Evolutionary conservation across 1,140 invertebrate genomes (phyloP).

Genomic region (Hycleus cichorii): DNA sequence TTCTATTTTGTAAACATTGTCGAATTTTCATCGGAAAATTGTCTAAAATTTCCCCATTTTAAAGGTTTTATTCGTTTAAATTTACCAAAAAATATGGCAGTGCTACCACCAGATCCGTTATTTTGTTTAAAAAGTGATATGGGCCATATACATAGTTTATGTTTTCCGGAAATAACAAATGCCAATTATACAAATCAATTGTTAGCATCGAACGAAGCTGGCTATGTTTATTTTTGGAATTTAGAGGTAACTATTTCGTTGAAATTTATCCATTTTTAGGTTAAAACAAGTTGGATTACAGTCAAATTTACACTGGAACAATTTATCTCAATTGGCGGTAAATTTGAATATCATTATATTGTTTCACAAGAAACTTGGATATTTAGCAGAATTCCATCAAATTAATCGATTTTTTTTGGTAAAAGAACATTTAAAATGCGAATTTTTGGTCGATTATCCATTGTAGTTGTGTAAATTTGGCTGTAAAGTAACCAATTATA

Average conservation of each 20-base stretch:
- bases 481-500: background rate
- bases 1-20: too few species aligned
- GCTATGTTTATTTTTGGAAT: constrained; percentile 63
- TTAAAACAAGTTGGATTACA: too few species aligned
- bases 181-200: constrained; percentile 50
- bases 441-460: too few species aligned
- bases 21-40: too few species aligned
- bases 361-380: background rate
- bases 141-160: constrained; percentile 56
- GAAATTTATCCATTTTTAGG: too few species aligned
- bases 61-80: background rate
- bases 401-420: too few species aligned
- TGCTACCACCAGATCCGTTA: constrained; percentile 55
- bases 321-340: too few species aligned
- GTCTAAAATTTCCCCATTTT: too few species aligned
- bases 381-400: too few species aligned
- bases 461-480: background rate
- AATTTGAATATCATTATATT: too few species aligned
- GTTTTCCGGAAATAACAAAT: constrained; percentile 49
- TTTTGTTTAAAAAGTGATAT: constrained; percentile 59
- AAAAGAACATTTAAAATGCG: too few species aligned
- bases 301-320: too few species aligned
- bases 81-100: constrained; percentile 41
- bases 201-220: constrained; percentile 59
- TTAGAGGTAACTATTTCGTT: constrained; percentile 49